phyloP scores from a whole-genome alignment of 2,113 vertebrate species.

The Erinaceus europaeus region DNA sequence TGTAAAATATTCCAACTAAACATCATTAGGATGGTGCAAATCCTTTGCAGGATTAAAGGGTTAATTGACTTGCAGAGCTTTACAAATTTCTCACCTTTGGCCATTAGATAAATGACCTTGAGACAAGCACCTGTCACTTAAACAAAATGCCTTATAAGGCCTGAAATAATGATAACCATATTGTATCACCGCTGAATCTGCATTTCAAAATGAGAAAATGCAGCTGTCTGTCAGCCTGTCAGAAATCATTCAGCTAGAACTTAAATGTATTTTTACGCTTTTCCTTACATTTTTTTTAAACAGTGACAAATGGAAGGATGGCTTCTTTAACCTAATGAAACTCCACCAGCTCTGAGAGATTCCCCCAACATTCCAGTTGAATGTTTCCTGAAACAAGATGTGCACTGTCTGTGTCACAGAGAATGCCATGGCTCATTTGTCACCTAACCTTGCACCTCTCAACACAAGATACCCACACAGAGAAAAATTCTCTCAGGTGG shows the following conservation, averaged over 20 bases:
- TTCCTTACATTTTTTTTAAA: constrained; percentile 53
- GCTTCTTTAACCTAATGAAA: constrained; percentile 73
- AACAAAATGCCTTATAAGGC: constrained; percentile 29
- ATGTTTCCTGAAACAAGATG: constrained; percentile 43
- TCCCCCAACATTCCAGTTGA: neutral
- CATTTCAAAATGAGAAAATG: constrained; percentile 69
- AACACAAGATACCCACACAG: constrained; percentile 21
- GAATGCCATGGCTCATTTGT: constrained; percentile 66
- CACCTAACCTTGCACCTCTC: constrained; percentile 48
- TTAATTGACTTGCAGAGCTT: constrained; percentile 26
- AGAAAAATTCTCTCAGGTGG: constrained; percentile 54
- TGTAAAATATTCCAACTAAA: neutral
- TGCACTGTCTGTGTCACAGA: constrained; percentile 47
- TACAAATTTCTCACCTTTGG: neutral
- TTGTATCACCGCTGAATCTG: constrained; percentile 46
- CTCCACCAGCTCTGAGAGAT: constrained; percentile 13
- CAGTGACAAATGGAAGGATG: constrained; percentile 21
- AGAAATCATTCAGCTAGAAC: constrained; percentile 43
- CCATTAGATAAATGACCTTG: constrained; percentile 51
- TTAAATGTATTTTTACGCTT: constrained; percentile 51
- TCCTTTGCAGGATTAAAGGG: neutral
- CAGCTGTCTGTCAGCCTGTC: constrained; percentile 66
- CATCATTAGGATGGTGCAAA: neutral
- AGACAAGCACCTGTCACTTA: constrained; percentile 42
- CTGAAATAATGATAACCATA: constrained; percentile 45